Percentiles rank a stretch among this genome's conserved stretches.
Conservation (phyloP, 2,113 vertebrate species). For the Capreolus pygargus region DNA sequence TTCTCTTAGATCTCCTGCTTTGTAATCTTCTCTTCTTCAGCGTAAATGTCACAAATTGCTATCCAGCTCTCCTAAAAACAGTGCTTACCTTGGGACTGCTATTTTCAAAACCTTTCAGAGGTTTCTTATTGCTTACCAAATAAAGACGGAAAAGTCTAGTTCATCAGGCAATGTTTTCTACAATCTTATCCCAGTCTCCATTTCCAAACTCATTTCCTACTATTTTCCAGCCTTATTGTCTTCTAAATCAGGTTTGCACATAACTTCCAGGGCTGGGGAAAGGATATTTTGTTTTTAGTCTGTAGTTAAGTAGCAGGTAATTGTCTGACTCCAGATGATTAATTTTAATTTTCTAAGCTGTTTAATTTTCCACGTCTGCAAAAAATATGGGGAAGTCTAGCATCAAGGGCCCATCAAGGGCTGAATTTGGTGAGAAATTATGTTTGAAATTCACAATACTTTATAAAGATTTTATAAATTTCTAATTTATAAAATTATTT, state of each 20-base stretch:
- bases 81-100: neutral
- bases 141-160: neutral
- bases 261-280: neutral
- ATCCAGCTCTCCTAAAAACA: neutral
- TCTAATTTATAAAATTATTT: neutral
- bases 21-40: neutral
- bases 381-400: neutral
- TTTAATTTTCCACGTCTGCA: neutral
- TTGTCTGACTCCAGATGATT: neutral
- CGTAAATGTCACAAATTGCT: neutral
- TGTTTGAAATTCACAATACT: neutral
- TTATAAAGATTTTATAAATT: neutral
- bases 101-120: neutral
- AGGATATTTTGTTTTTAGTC: neutral
- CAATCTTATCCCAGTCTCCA: neutral
- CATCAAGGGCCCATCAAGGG: neutral
- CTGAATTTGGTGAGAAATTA: neutral
- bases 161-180: neutral
- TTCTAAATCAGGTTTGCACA: neutral
- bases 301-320: neutral
- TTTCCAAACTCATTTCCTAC: neutral
- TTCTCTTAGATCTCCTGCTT: neutral
- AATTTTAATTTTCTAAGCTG: neutral
- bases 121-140: neutral
- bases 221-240: neutral